Conservation (phyloP, 2,113 vertebrate genomes). For the Sylvicapra grimmia region DNA sequence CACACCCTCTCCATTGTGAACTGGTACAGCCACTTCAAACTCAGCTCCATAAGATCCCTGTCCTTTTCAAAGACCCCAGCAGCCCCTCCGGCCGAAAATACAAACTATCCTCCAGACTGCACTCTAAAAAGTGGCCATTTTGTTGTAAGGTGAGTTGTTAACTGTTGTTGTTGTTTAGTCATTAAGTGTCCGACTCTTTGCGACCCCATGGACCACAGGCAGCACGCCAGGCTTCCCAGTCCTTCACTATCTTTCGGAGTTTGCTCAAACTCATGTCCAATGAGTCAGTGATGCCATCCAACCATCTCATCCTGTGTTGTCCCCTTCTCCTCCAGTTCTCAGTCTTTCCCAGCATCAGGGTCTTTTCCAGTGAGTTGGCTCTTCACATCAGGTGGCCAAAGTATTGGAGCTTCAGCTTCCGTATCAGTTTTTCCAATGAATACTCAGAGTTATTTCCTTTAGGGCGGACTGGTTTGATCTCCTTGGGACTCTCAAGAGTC, state of each 20-base stretch:
- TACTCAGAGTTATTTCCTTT: background rate
- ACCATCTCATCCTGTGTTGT: background rate
- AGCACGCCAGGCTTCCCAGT: background rate
- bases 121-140: slow-evolving; percentile 70
- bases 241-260: background rate
- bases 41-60: slow-evolving; percentile 84
- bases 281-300: background rate
- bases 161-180: background rate
- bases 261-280: background rate
- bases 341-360: background rate
- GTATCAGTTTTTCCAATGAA: background rate
- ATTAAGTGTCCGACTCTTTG: background rate
- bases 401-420: background rate
- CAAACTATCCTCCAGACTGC: slow-evolving; percentile 63
- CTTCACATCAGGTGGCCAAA: background rate
- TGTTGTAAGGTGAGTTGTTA: slow-evolving; percentile 78
- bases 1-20: slow-evolving; percentile 76
- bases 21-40: slow-evolving; percentile 78
- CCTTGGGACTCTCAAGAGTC: background rate
- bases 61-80: slow-evolving; percentile 83
- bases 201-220: background rate
- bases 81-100: accelerated
- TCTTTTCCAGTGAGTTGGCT: background rate
- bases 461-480: background rate
- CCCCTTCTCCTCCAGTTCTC: background rate